Evolutionary conservation across 2,888 invertebrate genomes (phyloP), one percentile per base, ranked within the genome.

Genomic region (Mechanitis mazaeus): DNA sequence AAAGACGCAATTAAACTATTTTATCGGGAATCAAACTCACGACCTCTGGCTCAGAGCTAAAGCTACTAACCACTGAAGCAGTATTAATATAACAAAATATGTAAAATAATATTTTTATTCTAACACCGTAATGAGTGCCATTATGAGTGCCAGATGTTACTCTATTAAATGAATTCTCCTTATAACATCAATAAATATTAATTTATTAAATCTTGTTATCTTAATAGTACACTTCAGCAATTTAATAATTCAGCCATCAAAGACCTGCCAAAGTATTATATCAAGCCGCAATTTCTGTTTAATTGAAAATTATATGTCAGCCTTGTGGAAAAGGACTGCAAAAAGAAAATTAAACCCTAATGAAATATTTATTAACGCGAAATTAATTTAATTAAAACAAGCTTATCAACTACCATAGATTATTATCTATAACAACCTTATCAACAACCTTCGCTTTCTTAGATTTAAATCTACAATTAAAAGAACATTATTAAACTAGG

Each of bases 211-310:
- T 50, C 59, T 60, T 20, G 58, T 63, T 59, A 31, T 53, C 45
- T 61, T 54, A 55, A 54, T 46, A 59, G 63, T 65, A 62, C 65
- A 63, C 65, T 57, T 65, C 59, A 68, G 69, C 73, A 71, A 72
- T 75, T 73, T 76, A 79, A 80, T 80, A 74, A 72, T 64, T 59
- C 61, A 60, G 63, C 57, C 69, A 68, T 72, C 73, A 72, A 72
- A 75, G 72, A 71, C 67, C 64, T 65, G 61, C 64, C 56, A n/a
- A 56, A 64, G 54, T 56, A 61, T 61, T 55, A 65, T 65, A 67
- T 67, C 56, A 47, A 33, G 50, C 31, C 45, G n/a, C 63, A 61
- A 65, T 63, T 68, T 69, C 55, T 56, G 68, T 69, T 72, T 68
- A 71, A 69, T 68, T 65, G 64, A 64, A 71, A 70, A 69, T 70